Evolutionary conservation across 2,113 vertebrate species (phyloP), one percentile per base, ranked within the genome.

Genomic region (Emydura subglobosa): DNA sequence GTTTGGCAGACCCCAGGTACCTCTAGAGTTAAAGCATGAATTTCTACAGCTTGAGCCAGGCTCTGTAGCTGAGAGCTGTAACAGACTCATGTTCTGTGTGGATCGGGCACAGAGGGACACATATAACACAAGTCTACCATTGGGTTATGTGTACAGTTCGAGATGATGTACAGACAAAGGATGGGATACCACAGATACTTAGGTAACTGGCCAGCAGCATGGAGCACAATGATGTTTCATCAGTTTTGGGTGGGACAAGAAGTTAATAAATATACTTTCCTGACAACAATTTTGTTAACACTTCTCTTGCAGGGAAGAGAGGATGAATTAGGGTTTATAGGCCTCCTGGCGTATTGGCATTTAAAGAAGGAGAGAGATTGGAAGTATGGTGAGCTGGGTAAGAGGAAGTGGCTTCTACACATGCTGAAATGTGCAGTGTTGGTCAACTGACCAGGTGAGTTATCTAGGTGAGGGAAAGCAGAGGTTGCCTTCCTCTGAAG

Each of bases 261-360:
- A 42, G 8, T 84, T 34, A 27, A 24, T 17, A 72, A 3, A 27
- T 3, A 42, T 22, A 8, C 10, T 51, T 86, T 44, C 76, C 6
- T 50, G 22, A 17, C 22, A 61, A 22, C 8, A 13, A 10, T n/a
- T 17, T 22, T 80, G 79, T 31, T 86, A 29, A 34, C 0, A 0
- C 49, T 61, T 53, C 53, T 47, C n/a, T 49, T 13, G 8, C 19
- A 44, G 59, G 49, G 79, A 0, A 22, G 50, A 79, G 29, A 68
- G 17, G 42, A 21, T 1, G 1, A 8, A 10, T 7, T 53, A 21
- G 79, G n/a, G 12, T 1, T 47, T n/a, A n/a, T 3, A n/a, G 61
- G 17, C 9, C 12, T 53, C 50, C 50, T 72, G 34, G 85, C 79
- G 24, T 47, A 5, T 34, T 49, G 19, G 6, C 39, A 42, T 29